Percentiles rank a stretch among this genome's conserved stretches.
Evolutionary conservation across 2,888 invertebrate species (phyloP).

Genomic region (Mesochorus sp.): DNA sequence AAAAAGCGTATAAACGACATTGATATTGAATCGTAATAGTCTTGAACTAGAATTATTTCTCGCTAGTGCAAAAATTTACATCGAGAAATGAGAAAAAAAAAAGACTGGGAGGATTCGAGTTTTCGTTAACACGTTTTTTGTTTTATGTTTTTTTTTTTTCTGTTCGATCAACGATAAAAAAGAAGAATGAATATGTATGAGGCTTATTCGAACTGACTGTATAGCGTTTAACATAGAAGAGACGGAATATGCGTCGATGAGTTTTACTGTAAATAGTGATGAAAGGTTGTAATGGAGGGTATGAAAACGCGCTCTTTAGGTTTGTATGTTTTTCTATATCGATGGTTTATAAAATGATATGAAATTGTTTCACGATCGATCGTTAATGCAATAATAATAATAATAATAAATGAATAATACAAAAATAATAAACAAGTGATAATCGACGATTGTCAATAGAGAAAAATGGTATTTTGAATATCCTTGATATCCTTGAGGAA

Average conservation of each 20-base stretch:
- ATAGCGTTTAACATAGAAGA: conserved; percentile 51
- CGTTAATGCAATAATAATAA: conserved; percentile 47
- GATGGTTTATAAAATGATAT: conserved; percentile 53
- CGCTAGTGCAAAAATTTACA: conserved; percentile 13
- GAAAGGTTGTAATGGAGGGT: conserved; percentile 57
- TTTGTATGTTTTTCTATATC: conserved; percentile 74
- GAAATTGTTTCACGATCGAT: conserved; percentile 54
- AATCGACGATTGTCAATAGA: conserved; percentile 30
- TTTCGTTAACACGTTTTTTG: conserved; percentile 31
- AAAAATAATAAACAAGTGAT: too few species aligned
- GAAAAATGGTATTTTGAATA: too few species aligned
- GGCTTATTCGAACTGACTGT: conserved; percentile 50
- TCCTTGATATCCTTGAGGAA: too few species aligned
- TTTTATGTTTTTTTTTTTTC: not conserved
- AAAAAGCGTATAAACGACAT: conserved; percentile 24
- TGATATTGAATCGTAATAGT: conserved; percentile 36
- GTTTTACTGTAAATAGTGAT: conserved; percentile 69
- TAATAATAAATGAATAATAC: too few species aligned
- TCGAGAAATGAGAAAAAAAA: not conserved
- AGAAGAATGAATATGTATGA: conserved; percentile 8
- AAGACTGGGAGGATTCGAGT: not conserved
- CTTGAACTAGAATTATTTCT: conserved; percentile 18
- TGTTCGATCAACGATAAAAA: not conserved
- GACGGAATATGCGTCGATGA: conserved; percentile 51
- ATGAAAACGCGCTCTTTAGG: conserved; percentile 65